Evolutionary conservation across 2,113 vertebrate genomes (phyloP).

Genomic region (Lasiurus borealis): DNA sequence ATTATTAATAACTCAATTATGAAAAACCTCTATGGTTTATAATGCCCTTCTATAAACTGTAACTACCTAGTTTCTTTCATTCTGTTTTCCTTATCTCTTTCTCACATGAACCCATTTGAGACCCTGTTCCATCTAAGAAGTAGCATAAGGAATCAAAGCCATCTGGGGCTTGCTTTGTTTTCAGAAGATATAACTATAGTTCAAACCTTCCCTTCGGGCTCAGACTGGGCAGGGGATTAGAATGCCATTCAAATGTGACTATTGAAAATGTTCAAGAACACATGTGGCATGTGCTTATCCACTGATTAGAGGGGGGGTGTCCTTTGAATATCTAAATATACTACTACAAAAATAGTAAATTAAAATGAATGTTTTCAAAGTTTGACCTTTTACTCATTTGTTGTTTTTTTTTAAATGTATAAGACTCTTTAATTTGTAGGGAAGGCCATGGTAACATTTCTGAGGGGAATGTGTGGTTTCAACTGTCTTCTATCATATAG

Average conservation of each 20-base stretch:
- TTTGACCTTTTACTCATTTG: constrained; percentile 39
- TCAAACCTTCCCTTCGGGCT: background rate
- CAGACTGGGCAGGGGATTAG: background rate
- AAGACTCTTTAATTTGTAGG: constrained; percentile 20
- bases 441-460: constrained; percentile 48
- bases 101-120: background rate
- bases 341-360: constrained; percentile 27
- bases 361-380: constrained; percentile 1
- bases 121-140: background rate
- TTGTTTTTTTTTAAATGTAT: constrained; percentile 49
- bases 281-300: background rate
- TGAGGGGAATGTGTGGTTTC: constrained; percentile 41
- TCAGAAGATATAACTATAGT: background rate
- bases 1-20: constrained; percentile 12
- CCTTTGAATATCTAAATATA: constrained; percentile 54
- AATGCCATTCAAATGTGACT: constrained; percentile 15
- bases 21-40: constrained; percentile 41
- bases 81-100: constrained; percentile 23
- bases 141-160: constrained; percentile 15
- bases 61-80: background rate
- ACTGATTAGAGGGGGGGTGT: background rate
- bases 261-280: background rate
- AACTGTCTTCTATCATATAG: constrained; percentile 35
- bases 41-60: background rate
- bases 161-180: constrained; percentile 5